Evolutionary conservation across 2,797 vertebrate genomes (phyloP), one percentile per base, ranked within the genome.

Genomic region (Chiroxiphia lanceolata): DNA sequence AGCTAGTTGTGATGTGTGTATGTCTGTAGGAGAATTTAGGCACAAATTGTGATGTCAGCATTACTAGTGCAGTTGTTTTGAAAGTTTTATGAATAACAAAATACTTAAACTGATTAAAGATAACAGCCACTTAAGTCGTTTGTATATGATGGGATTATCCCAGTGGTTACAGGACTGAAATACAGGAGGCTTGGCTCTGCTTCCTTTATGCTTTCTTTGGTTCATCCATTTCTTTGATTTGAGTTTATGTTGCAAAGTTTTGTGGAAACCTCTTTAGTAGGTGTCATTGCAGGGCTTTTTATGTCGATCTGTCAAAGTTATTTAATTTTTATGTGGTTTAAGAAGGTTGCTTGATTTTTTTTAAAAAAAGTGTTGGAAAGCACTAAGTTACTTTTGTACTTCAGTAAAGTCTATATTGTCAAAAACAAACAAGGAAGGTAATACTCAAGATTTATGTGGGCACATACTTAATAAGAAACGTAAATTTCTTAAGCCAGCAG

Each of bases 41-140:
- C 60, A 68, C 56, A 85, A 80, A 45, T 34, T 48, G 21, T 45
- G n/a, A 29, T 85, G 78, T 83, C 60, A 74, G 56, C 68, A 21
- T 61, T 91, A 34, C 23, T 42, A 13, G 38, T 54, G 36, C 22
- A 72, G 21, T 63, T 72, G 56, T 29, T 91, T 71, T 89, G 33
- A 47, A 91, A 67, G 82, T 70, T 89, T 80, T 86, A 70, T 70
- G 51, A 67, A 29, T 74, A 74, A 67, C 51, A 85, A 79, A 83
- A 63, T 74, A 67, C 51, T 87, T 87, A 75, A 64, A 76, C 40
- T 82, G 67, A 85, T 94, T 71, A 69, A 50, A 85, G 38, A 33
- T 85, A 65, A 48, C 59, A 85, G 9, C 38, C 51, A 14, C 16
- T 59, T 71, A 85, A 94, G 60, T 91, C 0, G 2, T 95, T 94